phyloP scores from a whole-genome alignment of 2,797 vertebrate genomes.

The Clarias pachynema region DNA sequence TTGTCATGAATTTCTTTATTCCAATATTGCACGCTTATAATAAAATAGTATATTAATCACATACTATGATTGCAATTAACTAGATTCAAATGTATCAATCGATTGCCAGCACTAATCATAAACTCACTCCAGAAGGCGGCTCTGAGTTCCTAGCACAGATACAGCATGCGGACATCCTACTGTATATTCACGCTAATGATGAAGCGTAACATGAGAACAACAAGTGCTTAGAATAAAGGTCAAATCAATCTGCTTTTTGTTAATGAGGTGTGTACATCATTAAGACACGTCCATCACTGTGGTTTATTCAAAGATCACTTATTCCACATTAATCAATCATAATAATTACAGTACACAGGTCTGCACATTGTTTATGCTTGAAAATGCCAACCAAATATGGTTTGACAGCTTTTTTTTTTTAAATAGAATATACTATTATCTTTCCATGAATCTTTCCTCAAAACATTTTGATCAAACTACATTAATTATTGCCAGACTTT shows the following conservation, averaged over 20 bases:
- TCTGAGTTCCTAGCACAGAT: neutral
- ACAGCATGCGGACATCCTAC: neutral
- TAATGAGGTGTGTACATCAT: neutral
- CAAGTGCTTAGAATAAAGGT: neutral
- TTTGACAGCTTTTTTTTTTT: neutral
- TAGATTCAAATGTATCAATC: too few species aligned
- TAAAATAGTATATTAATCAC: too few species aligned
- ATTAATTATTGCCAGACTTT: neutral
- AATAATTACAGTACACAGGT: neutral
- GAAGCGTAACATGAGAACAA: neutral
- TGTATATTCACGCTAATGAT: neutral
- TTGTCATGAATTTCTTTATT: too few species aligned
- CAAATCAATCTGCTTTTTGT: neutral
- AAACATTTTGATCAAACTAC: neutral
- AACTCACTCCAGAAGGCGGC: neutral
- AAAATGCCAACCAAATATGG: neutral
- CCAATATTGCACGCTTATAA: too few species aligned
- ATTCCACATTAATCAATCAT: neutral
- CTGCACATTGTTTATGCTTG: neutral
- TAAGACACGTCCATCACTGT: neutral
- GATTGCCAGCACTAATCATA: neutral
- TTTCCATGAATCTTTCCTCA: neutral
- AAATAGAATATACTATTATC: too few species aligned
- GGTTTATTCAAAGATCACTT: neutral
- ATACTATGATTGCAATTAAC: too few species aligned